phyloP scores from a whole-genome alignment of 2,797 vertebrate species.

The Pelobates cultripes region DNA sequence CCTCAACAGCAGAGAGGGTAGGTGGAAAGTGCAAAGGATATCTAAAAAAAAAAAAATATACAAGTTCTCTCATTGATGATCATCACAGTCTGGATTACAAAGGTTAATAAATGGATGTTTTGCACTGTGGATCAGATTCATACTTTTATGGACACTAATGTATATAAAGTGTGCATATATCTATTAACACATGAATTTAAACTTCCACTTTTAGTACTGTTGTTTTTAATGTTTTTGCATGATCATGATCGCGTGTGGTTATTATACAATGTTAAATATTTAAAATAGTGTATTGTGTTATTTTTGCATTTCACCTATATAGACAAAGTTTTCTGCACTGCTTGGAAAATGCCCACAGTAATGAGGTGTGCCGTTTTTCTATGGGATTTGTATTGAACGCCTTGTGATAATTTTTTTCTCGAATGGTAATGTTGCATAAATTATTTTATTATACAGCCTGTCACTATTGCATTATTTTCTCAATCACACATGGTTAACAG shows the following conservation, averaged over 20 bases:
- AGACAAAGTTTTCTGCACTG: constrained; percentile 14
- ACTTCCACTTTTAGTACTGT: background rate
- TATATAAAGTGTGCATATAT: too few relatives aligned
- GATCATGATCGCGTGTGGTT: background rate
- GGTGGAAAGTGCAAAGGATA: too few relatives aligned
- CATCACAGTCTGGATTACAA: too few relatives aligned
- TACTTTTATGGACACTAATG: too few relatives aligned
- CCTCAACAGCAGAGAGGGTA: too few relatives aligned
- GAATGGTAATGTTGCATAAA: constrained; percentile 40
- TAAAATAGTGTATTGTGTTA: constrained; percentile 25
- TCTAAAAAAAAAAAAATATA: too few relatives aligned
- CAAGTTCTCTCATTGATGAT: too few relatives aligned
- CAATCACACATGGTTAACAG: too few relatives aligned
- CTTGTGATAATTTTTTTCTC: constrained; percentile 12
- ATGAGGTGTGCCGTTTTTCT: constrained; percentile 26
- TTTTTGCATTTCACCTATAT: constrained; percentile 18
- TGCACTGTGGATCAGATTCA: too few relatives aligned
- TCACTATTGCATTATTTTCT: constrained; percentile 3
- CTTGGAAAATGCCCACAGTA: constrained; percentile 22
- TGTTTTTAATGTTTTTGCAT: background rate
- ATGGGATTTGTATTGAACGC: constrained; percentile 18
- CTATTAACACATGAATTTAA: too few relatives aligned
- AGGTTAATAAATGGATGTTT: too few relatives aligned
- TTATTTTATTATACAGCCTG: constrained; percentile 43
- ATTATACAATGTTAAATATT: constrained; percentile 11